Base-by-base conservation (phyloP, 2,888 invertebrate genomes). In the Phaonia tiefii region DNA sequence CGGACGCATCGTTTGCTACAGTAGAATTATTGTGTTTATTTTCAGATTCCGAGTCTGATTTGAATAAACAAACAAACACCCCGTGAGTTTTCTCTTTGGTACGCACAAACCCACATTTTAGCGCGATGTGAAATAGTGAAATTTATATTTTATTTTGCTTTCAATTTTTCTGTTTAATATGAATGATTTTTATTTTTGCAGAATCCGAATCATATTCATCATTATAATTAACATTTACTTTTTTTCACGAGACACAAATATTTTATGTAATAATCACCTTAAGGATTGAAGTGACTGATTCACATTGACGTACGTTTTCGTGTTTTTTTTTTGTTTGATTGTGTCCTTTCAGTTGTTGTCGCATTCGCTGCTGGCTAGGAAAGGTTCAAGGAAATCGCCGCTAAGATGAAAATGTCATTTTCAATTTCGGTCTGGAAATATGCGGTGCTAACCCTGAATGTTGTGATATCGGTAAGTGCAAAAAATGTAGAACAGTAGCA, bases 351-450 rank as follows among this genome's bases (percentile, higher is more conserved):
- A 80, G 82, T 80, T 58, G 71, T 44, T n/a, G n/a, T 5, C 31
- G 31, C 8, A 63, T 71, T 74, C 75, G 66, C 60, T 78, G 70
- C 60, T 78, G 70, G 51, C 73, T 66, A 20, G 71, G 51, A 60
- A 73, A 75, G 69, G 71, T 70, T 81, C 71, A 79, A 78, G 75
- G 69, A 72, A 76, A 77, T 51, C 71, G 67, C 73, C 78, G 75
- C 54, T 42, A 81, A 39, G 78, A 88, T 88, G 89, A 87, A 89
- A 81, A 84, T 88, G 84, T 86, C 87, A 17, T 86, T 89, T 72
- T 83, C 86, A n/a, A 84, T 85, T 65, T 83, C 86, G 25, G 85
- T 87, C 73, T 89, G 89, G 88, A 89, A 89, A 80, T 89, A 89
- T 84, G 86, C 86, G 56, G 72, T 89, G 15, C 85, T 89, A 60